phyloP scores from a whole-genome alignment of 1,140 invertebrate species.

The Halictus rubicundus region DNA sequence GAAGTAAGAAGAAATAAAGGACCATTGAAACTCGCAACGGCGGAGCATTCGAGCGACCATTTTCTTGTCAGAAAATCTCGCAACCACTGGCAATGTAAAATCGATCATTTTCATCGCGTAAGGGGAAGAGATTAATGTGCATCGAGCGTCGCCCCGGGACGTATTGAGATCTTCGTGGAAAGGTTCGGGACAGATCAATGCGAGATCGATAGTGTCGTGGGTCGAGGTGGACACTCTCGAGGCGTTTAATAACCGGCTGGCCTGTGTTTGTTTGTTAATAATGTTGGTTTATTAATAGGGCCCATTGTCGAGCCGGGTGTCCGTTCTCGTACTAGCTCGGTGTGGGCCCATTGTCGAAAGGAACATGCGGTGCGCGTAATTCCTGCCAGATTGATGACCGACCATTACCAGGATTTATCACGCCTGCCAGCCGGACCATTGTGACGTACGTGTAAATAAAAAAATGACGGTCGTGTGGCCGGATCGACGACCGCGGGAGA shows the following conservation, averaged over 20 bases:
- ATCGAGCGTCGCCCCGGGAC: not conserved
- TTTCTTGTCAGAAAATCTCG: too few relatives aligned
- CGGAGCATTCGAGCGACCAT: too few relatives aligned
- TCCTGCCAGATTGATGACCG: conserved; percentile 72
- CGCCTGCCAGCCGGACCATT: conserved; percentile 62
- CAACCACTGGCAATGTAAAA: not conserved
- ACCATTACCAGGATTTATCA: conserved; percentile 76
- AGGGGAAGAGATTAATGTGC: not conserved
- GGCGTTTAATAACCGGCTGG: conserved; percentile 48
- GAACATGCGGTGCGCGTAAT: conserved; percentile 66
- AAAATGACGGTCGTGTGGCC: conserved; percentile 53
- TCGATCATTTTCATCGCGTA: not conserved
- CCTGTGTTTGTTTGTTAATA: conserved; percentile 56
- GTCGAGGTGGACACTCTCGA: not conserved
- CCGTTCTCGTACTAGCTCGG: conserved; percentile 48
- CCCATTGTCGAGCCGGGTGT: conserved; percentile 38
- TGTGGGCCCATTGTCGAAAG: conserved; percentile 63
- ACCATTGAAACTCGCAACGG: too few relatives aligned
- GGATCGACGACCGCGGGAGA: conserved; percentile 30
- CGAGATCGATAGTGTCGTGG: conserved; percentile 47
- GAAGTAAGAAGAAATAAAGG: too few relatives aligned
- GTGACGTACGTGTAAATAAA: conserved; percentile 67
- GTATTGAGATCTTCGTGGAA: conserved; percentile 15
- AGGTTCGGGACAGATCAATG: conserved; percentile 21
- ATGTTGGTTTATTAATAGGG: conserved; percentile 60